phyloP scores from a whole-genome alignment of 2,797 vertebrate species.

The Dendrocincla fuliginosa region DNA sequence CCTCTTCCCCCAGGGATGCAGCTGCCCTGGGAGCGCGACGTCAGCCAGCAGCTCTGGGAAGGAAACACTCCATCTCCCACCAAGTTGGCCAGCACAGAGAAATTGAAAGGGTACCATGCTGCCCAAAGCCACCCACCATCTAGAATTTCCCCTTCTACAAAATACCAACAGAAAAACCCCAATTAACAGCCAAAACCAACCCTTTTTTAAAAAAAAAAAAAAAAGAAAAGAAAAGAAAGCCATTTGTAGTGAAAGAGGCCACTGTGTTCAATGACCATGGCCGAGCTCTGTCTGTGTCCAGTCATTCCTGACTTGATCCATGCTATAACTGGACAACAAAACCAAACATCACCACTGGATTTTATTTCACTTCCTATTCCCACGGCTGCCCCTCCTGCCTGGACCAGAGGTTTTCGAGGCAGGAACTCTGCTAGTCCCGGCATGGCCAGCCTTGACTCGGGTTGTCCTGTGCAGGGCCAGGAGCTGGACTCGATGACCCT shows the following conservation, averaged over 20 bases:
- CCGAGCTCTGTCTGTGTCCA: neutral
- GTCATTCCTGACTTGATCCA: neutral
- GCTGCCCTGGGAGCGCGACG: rapidly evolving
- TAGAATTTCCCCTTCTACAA: neutral
- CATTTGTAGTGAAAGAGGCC: neutral
- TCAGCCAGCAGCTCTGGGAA: neutral
- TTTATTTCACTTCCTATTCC: neutral
- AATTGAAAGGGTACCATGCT: neutral
- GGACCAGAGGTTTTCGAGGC: neutral
- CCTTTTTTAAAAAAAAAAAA: neutral
- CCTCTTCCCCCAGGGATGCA: neutral
- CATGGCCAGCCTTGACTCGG: neutral
- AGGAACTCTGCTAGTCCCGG: neutral
- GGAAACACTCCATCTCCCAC: neutral
- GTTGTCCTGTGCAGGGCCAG: neutral
- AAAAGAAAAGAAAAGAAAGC: too few relatives aligned
- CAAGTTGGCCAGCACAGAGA: neutral
- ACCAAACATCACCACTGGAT: neutral
- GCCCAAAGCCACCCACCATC: neutral
- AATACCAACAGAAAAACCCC: neutral
- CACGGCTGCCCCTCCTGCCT: neutral
- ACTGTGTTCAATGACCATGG: rapidly evolving
- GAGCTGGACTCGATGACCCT: neutral
- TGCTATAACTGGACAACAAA: neutral
- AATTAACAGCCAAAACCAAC: neutral